A percentile compares a stretch with the other conserved stretches of the same genome.
phyloP scores from a whole-genome alignment of 2,113 vertebrate species.

The Corvus hawaiiensis region DNA sequence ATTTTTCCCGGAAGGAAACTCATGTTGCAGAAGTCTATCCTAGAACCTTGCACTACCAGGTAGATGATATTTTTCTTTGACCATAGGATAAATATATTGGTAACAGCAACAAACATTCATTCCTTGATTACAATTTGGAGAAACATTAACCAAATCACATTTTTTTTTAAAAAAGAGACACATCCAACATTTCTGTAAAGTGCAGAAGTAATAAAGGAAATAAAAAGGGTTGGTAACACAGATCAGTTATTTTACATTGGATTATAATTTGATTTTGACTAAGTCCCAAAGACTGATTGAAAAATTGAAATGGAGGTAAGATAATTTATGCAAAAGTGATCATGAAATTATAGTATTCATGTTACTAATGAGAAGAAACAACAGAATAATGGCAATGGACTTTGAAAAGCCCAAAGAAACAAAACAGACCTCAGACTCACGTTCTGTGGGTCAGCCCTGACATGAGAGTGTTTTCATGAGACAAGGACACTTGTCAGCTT shows the following conservation, averaged over 20 bases:
- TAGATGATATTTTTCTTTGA: neutral
- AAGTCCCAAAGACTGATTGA: neutral
- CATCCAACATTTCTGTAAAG: neutral
- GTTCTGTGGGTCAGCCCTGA: neutral
- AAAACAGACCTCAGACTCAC: neutral
- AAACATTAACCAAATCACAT: neutral
- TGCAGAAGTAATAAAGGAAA: neutral
- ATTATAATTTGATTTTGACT: neutral
- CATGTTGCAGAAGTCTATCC: neutral
- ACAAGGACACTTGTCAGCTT: neutral
- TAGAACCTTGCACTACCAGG: neutral
- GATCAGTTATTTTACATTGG: neutral
- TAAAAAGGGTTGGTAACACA: neutral
- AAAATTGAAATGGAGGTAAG: neutral
- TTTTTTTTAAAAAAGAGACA: neutral
- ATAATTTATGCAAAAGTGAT: neutral
- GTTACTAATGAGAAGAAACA: neutral
- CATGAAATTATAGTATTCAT: neutral
- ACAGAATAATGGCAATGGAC: neutral
- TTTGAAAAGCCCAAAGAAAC: neutral
- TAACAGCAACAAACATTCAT: neutral
- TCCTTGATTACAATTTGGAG: neutral
- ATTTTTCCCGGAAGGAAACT: neutral
- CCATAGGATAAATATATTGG: neutral
- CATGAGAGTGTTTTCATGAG: accelerated